Conservation (phyloP, 1,140 invertebrate genomes). For the Leptopilina clavipes region DNA sequence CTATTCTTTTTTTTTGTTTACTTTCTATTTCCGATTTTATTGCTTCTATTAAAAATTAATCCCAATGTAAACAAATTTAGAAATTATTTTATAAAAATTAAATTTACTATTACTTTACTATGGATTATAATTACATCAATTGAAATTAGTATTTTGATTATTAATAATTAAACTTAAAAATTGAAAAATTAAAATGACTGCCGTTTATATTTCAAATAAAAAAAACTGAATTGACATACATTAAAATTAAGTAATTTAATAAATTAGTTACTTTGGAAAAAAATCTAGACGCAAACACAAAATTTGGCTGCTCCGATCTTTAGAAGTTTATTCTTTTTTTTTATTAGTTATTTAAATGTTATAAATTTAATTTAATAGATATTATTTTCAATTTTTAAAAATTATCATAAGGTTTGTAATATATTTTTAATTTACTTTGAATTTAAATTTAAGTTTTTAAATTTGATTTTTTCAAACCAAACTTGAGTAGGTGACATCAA, state of each 20-base stretch:
- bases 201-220: too few species aligned
- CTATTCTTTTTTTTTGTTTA: neutral
- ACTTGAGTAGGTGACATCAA: conserved; percentile 5
- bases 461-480: conserved; percentile 40
- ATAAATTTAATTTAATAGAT: neutral
- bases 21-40: neutral
- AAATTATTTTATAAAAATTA: too few species aligned
- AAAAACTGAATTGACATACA: too few species aligned
- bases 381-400: neutral
- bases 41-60: neutral
- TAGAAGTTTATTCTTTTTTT: neutral
- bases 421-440: conserved; percentile 45
- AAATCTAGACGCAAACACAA: neutral
- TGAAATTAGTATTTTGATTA: too few species aligned
- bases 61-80: too few species aligned
- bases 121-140: too few species aligned
- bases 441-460: conserved; percentile 41
- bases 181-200: too few species aligned
- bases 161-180: too few species aligned
- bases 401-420: conserved; percentile 1
- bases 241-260: too few species aligned
- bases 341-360: neutral
- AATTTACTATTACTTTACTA: too few species aligned
- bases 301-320: conserved; percentile 8
- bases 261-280: neutral